Evolutionary conservation across 1,140 invertebrate genomes (phyloP).

Genomic region (Antheraea pernyi): DNA sequence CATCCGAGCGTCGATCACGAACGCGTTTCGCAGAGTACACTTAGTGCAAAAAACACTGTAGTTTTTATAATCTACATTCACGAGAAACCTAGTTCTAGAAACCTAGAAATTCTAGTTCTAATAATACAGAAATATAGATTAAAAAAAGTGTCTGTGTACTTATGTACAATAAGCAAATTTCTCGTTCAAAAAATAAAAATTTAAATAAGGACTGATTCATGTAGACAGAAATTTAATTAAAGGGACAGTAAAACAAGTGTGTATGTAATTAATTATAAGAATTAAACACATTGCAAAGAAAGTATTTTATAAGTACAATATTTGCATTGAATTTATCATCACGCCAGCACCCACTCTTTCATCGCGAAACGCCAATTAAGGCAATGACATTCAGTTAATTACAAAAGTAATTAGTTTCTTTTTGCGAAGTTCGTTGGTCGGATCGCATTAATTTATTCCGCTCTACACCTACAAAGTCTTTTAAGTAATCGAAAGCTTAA

Average conservation of each 20-base stretch:
- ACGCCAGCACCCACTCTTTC: conserved; percentile 49
- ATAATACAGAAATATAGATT: too few species aligned
- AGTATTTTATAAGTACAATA: conserved; percentile 25
- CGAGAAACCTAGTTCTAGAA: neutral
- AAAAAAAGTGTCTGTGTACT: too few species aligned
- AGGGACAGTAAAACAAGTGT: neutral
- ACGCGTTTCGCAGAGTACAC: conserved; percentile 5
- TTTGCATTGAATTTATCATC: conserved; percentile 52
- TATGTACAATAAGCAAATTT: too few species aligned
- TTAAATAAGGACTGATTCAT: neutral
- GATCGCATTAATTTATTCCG: conserved; percentile 29
- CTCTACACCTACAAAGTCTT: conserved; percentile 25
- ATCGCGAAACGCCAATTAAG: conserved; percentile 50
- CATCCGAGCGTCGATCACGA: conserved; percentile 14
- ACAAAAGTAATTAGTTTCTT: conserved; percentile 54
- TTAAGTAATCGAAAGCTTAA: neutral
- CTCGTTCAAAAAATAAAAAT: too few species aligned
- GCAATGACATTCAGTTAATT: conserved; percentile 51
- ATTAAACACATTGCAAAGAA: neutral
- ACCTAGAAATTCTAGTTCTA: too few species aligned
- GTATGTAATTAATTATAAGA: conserved; percentile 6
- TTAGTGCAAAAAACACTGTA: neutral
- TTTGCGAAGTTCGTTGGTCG: conserved; percentile 40
- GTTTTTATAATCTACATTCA: conserved; percentile 1
- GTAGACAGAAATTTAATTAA: neutral